phyloP scores from a whole-genome alignment of 2,797 vertebrate genomes.

The Pyrrhura leucotis region DNA sequence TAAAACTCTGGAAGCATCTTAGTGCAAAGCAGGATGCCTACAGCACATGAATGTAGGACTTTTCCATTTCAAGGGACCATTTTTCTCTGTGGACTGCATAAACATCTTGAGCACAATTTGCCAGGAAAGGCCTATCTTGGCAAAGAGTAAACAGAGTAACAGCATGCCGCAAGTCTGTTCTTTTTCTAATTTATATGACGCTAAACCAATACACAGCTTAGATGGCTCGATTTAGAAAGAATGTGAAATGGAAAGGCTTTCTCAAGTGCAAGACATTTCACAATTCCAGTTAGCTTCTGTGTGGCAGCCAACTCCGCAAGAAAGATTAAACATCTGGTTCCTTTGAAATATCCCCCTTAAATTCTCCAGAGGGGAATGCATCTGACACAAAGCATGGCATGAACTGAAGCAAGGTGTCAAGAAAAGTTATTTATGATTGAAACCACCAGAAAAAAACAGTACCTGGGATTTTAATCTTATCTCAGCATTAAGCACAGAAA shows the following conservation, averaged over 20 bases:
- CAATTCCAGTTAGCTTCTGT: constrained; percentile 52
- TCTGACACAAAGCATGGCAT: constrained; percentile 20
- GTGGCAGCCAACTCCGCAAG: constrained; percentile 24
- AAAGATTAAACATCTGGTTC: constrained; percentile 55
- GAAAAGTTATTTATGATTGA: constrained; percentile 25
- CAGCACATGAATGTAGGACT: not conserved
- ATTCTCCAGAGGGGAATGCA: constrained; percentile 1
- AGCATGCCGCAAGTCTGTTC: not conserved
- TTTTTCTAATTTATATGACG: not conserved
- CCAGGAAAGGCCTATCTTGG: not conserved
- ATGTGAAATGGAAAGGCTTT: constrained; percentile 12
- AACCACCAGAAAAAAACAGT: not conserved
- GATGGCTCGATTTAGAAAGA: constrained; percentile 15
- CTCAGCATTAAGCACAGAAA: not conserved
- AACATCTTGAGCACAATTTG: not conserved
- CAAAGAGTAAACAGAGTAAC: not conserved
- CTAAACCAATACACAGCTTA: not conserved
- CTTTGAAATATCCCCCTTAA: constrained; percentile 37
- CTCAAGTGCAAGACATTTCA: not conserved
- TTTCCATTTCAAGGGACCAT: not conserved
- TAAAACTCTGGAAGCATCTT: not conserved
- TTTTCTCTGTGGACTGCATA: not conserved
- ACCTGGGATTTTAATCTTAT: not conserved
- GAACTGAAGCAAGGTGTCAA: constrained; percentile 20
- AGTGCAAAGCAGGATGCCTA: not conserved